These are phyloP conservation scores for Troides helena DNA, from an alignment of 2,888 invertebrate genomes.

Conservation along the genomic window DNA sequence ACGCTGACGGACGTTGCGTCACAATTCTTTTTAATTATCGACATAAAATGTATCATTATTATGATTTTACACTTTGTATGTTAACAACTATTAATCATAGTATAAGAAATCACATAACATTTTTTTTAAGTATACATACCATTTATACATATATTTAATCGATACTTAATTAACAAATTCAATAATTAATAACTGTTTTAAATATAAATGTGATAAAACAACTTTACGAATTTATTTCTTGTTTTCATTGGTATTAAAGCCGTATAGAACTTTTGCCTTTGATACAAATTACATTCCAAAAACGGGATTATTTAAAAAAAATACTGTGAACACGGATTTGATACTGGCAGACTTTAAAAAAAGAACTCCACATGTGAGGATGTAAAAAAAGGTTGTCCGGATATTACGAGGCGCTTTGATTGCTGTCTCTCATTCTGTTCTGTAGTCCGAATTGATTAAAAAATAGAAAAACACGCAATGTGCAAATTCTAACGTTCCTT, in stretches of 20 bases:
- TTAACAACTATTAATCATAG: too few species aligned
- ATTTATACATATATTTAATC: too few species aligned
- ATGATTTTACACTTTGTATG: too few species aligned
- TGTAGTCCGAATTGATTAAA: constrained; percentile 22
- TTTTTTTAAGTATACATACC: too few species aligned
- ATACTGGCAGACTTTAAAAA: constrained; percentile 27
- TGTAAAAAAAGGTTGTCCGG: constrained; percentile 59
- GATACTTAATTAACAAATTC: too few species aligned
- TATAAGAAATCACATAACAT: too few species aligned
- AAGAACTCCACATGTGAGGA: constrained; percentile 48
- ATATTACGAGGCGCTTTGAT: constrained; percentile 63
- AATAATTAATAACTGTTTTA: background rate
- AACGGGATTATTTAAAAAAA: constrained; percentile 26
- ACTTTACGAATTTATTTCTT: background rate
- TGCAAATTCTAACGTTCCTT: constrained; percentile 15
- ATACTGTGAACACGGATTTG: constrained; percentile 20
- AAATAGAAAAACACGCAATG: constrained; percentile 15
- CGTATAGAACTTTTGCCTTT: background rate
- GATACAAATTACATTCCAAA: constrained; percentile 1
- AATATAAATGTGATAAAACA: background rate
- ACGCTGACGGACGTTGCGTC: too few species aligned
- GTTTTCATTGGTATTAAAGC: background rate
- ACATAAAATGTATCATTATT: too few species aligned
- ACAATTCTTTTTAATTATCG: too few species aligned
- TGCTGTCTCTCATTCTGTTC: constrained; percentile 50